phyloP scores from a whole-genome alignment of 2,888 invertebrate species.

The Drosophila colorata region DNA sequence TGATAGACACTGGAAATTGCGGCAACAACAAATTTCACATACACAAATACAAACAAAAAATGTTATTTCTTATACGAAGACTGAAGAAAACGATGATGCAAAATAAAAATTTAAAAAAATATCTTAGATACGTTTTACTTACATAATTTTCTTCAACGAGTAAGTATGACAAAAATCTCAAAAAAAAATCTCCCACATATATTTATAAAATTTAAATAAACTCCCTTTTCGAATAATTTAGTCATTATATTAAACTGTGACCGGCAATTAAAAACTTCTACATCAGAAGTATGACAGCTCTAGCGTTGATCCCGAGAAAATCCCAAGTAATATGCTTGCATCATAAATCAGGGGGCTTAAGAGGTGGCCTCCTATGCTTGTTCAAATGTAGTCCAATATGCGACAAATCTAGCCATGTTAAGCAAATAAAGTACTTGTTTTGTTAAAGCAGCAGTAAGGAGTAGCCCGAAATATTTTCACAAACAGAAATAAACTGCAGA shows the following conservation, averaged over 20 bases:
- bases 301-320: neutral
- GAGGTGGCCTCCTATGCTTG: constrained; percentile 7
- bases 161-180: neutral
- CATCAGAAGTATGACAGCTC: neutral
- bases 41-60: constrained; percentile 63
- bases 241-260: no score
- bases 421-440: constrained; percentile 70
- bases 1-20: constrained; percentile 46
- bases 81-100: constrained; percentile 83
- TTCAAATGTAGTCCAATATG: constrained; percentile 50
- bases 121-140: neutral
- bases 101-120: constrained; percentile 58
- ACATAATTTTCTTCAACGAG: neutral
- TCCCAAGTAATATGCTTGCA: constrained; percentile 6
- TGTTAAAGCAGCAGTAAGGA: constrained; percentile 9
- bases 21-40: constrained; percentile 56
- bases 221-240: no score
- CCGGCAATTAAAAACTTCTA: neutral
- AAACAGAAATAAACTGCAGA: constrained; percentile 54
- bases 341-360: constrained; percentile 35
- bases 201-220: no score
- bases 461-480: constrained; percentile 24
- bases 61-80: constrained; percentile 85
- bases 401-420: constrained; percentile 61
- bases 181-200: no score